These are phyloP conservation scores for Cosmia trapezina DNA, from an alignment of 2,888 invertebrate species.

Conservation along the genomic window DNA sequence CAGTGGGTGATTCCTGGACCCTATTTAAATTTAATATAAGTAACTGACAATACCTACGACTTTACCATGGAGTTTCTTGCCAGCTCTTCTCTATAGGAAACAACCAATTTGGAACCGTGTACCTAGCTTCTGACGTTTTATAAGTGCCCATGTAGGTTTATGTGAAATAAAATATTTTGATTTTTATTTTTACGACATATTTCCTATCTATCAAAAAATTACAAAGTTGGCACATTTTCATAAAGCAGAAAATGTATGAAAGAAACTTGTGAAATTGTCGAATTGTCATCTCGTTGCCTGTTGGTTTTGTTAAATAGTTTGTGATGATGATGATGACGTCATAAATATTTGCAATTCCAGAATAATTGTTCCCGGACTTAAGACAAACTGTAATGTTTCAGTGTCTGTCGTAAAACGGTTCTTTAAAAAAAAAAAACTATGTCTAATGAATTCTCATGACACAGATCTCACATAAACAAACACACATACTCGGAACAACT, in stretches of 20 bases:
- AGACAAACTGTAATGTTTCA: background rate
- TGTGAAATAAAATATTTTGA: no score
- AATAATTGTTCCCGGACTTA: background rate
- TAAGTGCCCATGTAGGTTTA: no score
- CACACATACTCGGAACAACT: constrained; percentile 2
- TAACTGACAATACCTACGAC: background rate
- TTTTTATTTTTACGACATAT: no score
- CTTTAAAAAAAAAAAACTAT: background rate
- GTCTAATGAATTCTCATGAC: background rate
- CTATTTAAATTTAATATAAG: background rate
- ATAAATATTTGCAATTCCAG: background rate
- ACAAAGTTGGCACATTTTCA: background rate
- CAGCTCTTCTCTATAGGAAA: no score
- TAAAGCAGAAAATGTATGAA: background rate
- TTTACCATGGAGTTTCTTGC: no score
- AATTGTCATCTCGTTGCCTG: no score
- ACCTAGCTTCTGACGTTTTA: no score
- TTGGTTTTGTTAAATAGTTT: background rate
- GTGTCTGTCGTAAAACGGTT: background rate
- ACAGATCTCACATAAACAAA: constrained; percentile 10
- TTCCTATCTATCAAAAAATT: background rate
- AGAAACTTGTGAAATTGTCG: background rate
- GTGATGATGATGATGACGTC: no score
- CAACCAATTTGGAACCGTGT: no score
- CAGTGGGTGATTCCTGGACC: background rate